Conservation (phyloP, 2,888 invertebrate genomes). For the Nomada hirtipes region DNA sequence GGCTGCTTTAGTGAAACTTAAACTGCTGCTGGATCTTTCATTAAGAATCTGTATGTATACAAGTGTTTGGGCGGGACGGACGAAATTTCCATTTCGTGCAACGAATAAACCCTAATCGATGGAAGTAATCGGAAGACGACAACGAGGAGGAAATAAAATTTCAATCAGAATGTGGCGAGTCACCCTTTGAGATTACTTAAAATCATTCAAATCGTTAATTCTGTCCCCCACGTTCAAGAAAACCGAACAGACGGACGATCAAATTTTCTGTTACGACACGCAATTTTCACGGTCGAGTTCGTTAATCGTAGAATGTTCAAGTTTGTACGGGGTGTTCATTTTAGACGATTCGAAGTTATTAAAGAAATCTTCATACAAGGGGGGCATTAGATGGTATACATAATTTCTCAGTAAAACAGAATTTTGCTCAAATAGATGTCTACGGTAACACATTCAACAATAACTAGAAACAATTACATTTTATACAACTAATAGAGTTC, state of each 20-base stretch:
- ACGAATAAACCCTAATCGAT: constrained; percentile 12
- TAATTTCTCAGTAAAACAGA: too few relatives aligned
- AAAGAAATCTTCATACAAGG: too few relatives aligned
- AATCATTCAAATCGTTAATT: constrained; percentile 62
- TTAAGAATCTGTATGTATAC: not conserved
- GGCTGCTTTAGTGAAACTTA: too few relatives aligned
- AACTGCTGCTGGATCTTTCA: not conserved
- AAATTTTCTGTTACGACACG: constrained; percentile 47
- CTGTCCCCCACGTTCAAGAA: constrained; percentile 39
- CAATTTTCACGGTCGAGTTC: constrained; percentile 44
- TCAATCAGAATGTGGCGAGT: constrained; percentile 45
- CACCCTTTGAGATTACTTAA: constrained; percentile 49
- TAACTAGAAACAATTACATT: too few relatives aligned
- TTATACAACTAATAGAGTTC: too few relatives aligned
- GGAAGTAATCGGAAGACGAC: constrained; percentile 42
- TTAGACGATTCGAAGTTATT: too few relatives aligned
- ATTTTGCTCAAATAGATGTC: too few relatives aligned
- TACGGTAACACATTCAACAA: too few relatives aligned
- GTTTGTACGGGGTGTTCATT: too few relatives aligned
- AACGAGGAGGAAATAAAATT: constrained; percentile 52
- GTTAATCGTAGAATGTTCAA: not conserved
- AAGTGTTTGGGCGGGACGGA: too few relatives aligned
- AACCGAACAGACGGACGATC: constrained; percentile 46
- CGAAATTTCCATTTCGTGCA: not conserved
- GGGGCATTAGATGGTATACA: too few relatives aligned